A percentile compares a stretch with the other conserved stretches of the same genome.
phyloP scores from a whole-genome alignment of 2,113 vertebrate species.

The Polypterus bichir region DNA sequence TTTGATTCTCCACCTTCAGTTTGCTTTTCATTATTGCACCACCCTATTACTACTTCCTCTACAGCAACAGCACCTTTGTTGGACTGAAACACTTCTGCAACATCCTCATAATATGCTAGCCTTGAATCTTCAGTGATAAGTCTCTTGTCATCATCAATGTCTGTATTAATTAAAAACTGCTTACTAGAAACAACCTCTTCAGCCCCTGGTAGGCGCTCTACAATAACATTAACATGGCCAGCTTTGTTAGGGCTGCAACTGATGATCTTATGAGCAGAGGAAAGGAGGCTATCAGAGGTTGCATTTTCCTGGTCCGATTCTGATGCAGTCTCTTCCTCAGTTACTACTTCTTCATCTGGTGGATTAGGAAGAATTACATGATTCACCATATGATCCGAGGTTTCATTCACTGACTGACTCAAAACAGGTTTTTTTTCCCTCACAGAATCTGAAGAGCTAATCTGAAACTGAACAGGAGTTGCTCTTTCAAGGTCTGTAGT shows the following conservation, averaged over 20 bases:
- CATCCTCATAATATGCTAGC: constrained; percentile 27
- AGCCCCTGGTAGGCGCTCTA: constrained; percentile 79
- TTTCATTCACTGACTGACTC: constrained; percentile 26
- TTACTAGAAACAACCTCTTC: constrained; percentile 64
- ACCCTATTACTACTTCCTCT: constrained; percentile 54
- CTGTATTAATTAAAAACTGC: constrained; percentile 57
- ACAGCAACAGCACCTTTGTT: constrained; percentile 37
- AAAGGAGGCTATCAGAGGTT: constrained; percentile 70
- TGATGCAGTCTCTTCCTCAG: constrained; percentile 56
- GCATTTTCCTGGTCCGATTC: constrained; percentile 55
- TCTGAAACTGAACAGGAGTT: constrained; percentile 57
- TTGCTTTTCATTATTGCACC: constrained; percentile 46
- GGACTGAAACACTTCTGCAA: constrained; percentile 26
- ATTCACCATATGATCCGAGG: constrained; percentile 6
- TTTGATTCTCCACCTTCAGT: constrained; percentile 5
- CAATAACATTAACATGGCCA: constrained; percentile 91
- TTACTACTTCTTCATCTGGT: constrained; percentile 41
- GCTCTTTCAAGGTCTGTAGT: constrained; percentile 43
- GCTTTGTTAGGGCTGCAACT: constrained; percentile 74
- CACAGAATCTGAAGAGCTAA: constrained; percentile 41
- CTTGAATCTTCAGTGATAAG: constrained; percentile 29
- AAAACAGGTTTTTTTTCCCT: constrained; percentile 18
- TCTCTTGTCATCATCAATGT: constrained; percentile 48
- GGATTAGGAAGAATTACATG: constrained; percentile 15
- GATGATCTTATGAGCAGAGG: constrained; percentile 93